phyloP scores from a whole-genome alignment of 2,888 invertebrate genomes.

The Oxycera nigricornis region DNA sequence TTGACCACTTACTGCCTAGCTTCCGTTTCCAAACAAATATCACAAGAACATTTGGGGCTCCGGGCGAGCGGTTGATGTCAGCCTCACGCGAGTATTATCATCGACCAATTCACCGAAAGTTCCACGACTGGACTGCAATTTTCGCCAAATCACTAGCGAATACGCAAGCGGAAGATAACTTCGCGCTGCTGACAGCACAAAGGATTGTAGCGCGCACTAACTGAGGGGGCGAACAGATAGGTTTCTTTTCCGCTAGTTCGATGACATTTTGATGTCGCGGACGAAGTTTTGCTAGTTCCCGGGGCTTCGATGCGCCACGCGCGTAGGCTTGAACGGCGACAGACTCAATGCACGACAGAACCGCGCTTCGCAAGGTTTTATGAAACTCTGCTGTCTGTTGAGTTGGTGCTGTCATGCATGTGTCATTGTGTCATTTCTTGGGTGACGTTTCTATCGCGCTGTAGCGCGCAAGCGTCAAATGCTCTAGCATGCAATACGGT shows the following conservation, averaged over 20 bases:
- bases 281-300: not conserved
- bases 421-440: not conserved
- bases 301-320: slow-evolving; percentile 24
- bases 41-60: not conserved
- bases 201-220: slow-evolving; percentile 9
- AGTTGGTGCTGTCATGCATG: not conserved
- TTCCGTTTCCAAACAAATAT: slow-evolving; percentile 19
- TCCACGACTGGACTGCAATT: not conserved
- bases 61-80: too few species aligned
- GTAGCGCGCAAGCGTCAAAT: not conserved
- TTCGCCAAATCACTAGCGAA: not conserved
- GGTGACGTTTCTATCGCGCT: not conserved
- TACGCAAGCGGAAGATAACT: not conserved
- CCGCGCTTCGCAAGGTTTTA: slow-evolving; percentile 9
- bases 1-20: slow-evolving; percentile 17
- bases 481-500: slow-evolving; percentile 9
- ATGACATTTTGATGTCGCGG: not conserved
- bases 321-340: slow-evolving; percentile 40
- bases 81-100: not conserved
- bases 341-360: slow-evolving; percentile 13
- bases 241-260: not conserved
- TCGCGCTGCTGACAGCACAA: not conserved
- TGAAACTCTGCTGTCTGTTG: slow-evolving; percentile 1
- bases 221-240: not conserved
- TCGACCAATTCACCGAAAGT: not conserved